These are phyloP conservation scores for Leucoraja ocellata DNA, from an alignment of 2,797 vertebrate species.

Conservation along the genomic window DNA sequence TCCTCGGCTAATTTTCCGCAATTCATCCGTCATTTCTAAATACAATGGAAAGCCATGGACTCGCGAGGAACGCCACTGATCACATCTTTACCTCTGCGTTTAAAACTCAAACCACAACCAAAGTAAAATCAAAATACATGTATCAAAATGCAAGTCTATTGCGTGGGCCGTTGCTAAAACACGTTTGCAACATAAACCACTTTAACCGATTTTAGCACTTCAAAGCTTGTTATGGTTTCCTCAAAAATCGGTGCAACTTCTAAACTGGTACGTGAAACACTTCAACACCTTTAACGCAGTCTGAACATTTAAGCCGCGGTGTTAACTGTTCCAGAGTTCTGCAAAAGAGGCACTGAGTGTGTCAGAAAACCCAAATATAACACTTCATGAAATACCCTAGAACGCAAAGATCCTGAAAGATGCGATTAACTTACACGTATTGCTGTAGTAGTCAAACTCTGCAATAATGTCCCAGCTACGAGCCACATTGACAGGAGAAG, in stretches of 20 bases:
- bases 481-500: conserved; percentile 72
- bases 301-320: background rate
- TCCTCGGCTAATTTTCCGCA: no score
- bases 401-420: background rate
- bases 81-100: no score
- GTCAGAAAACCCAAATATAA: background rate
- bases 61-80: no score
- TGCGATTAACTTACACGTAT: conserved; percentile 63
- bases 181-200: no score
- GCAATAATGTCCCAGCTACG: conserved; percentile 60
- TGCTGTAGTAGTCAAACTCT: conserved; percentile 68
- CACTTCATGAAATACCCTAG: background rate
- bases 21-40: no score
- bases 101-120: no score
- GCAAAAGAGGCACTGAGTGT: background rate
- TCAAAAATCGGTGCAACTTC: background rate
- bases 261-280: background rate
- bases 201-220: no score
- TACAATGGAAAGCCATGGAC: no score
- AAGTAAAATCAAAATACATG: no score
- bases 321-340: background rate
- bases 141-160: no score
- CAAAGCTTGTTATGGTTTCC: background rate
- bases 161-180: no score
- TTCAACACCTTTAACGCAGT: background rate